Evolutionary conservation across 1,140 invertebrate genomes (phyloP), one percentile per base, ranked within the genome.

Genomic region (Neuroterus valhalla): DNA sequence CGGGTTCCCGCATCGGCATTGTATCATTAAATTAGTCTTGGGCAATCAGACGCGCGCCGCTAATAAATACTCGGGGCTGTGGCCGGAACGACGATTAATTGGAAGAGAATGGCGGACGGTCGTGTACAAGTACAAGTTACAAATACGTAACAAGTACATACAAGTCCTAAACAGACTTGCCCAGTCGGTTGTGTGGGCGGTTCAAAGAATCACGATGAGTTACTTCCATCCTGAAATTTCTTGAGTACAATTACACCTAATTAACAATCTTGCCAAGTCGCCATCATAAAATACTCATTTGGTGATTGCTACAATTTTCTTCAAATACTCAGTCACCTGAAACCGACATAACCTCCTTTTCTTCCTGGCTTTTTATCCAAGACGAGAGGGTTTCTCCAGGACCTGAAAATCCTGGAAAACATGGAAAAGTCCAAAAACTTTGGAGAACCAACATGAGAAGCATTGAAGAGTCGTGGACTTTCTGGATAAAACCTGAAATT

Each of bases 1-100:
- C 55, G 55, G 68, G 71, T 76, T 77, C 75, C 72, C 72, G 78
- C 75, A 80, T 80, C 76, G 77, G 72, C 74, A 80, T 80, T 78
- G 79, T 81, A 78, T 74, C 76, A 81, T 81, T 81, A 81, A 81
- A 81, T 81, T 81, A 81, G 76, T 78, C 77, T 78, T 81, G 76
- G 79, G 71, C 79, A 81, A 81, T 81, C 79, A 81, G 75, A 70
- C 73, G 72, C 77, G 77, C 79, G 75, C 77, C 79, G 75, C 79
- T 81, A 81, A 81, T 78, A 81, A 81, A 81, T 81, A 78, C 76
- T 77, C 72, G 68, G 76, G 55, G 75, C 76, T 55, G 45, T 75
- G 76, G 72, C 76, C 76, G 75, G 74, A 81, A 81, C 79, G 76
- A 73, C 75, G 73, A 81, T 81, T 78, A 81, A 77, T 81, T 73